Evolutionary conservation across 2,113 vertebrate genomes (phyloP).

Genomic region (Pomatostomus ruficeps): DNA sequence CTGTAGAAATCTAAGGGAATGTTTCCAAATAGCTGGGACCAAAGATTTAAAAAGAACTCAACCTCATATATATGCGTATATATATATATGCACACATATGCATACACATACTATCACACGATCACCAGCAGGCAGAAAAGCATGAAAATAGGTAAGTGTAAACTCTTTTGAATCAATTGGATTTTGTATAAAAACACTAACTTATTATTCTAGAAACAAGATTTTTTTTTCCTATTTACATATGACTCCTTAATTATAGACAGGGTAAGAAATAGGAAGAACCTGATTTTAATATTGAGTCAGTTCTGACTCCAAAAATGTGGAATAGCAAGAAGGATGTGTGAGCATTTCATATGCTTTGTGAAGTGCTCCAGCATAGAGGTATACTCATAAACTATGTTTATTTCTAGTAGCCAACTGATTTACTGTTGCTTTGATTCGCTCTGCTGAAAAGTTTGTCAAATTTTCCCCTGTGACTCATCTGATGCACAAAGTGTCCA

Average conservation of each 20-base stretch:
- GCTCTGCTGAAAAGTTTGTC: neutral
- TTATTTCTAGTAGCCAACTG: neutral
- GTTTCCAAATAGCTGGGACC: neutral
- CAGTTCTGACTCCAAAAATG: neutral
- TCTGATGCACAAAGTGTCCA: neutral
- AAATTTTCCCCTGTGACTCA: neutral
- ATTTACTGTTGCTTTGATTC: neutral
- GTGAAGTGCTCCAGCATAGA: neutral
- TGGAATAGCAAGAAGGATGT: neutral
- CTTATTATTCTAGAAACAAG: neutral
- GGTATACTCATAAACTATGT: neutral
- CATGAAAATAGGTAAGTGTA: neutral
- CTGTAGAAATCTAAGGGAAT: neutral
- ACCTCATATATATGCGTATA: neutral
- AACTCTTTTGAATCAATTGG: neutral
- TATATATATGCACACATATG: too few relatives aligned
- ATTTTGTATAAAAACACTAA: neutral
- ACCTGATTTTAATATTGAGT: neutral
- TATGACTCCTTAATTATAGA: neutral
- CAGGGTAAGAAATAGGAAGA: neutral
- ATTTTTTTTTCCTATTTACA: neutral
- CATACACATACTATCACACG: neutral
- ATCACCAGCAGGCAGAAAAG: neutral
- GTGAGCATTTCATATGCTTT: neutral
- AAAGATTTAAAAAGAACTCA: neutral